Evolutionary conservation across 2,888 invertebrate genomes (phyloP).

Genomic region (Parnassius mnemosyne): DNA sequence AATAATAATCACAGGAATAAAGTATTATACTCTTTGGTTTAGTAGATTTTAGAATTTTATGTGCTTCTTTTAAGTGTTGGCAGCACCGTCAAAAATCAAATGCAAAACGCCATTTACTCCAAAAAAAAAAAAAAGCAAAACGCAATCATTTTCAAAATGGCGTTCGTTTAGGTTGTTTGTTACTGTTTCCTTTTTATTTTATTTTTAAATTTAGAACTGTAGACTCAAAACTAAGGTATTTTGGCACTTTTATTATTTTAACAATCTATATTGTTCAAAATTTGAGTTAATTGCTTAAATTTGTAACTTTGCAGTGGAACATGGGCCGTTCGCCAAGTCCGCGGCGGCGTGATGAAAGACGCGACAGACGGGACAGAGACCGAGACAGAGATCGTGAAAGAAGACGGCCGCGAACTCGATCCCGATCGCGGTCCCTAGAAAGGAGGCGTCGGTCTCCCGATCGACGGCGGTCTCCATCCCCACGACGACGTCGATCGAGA

Average conservation of each 20-base stretch:
- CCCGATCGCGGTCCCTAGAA: constrained; percentile 68
- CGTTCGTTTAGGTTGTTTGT: constrained; percentile 65
- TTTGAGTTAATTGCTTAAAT: constrained; percentile 22
- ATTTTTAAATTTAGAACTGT: constrained; percentile 59
- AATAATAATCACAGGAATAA: too few relatives aligned
- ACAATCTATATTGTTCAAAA: constrained; percentile 29
- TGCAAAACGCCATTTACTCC: too few relatives aligned
- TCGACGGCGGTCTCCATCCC: constrained; percentile 48
- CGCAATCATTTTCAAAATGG: constrained; percentile 58
- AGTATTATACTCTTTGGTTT: too few relatives aligned
- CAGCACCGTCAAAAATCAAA: too few relatives aligned
- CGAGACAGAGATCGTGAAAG: constrained; percentile 68
- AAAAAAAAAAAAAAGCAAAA: too few relatives aligned
- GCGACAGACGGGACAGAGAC: constrained; percentile 46
- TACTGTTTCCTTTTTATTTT: constrained; percentile 60
- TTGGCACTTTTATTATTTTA: constrained; percentile 16
- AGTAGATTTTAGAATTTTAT: too few relatives aligned
- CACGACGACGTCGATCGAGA: constrained; percentile 55
- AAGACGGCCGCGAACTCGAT: constrained; percentile 62
- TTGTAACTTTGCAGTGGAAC: constrained; percentile 37
- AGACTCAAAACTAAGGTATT: constrained; percentile 63
- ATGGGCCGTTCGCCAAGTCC: constrained; percentile 78
- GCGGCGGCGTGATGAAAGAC: constrained; percentile 64
- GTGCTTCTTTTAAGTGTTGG: too few relatives aligned
- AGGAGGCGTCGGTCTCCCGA: constrained; percentile 72